Base-by-base conservation (phyloP, 2,888 invertebrate species). In the Drosophila cracens region DNA sequence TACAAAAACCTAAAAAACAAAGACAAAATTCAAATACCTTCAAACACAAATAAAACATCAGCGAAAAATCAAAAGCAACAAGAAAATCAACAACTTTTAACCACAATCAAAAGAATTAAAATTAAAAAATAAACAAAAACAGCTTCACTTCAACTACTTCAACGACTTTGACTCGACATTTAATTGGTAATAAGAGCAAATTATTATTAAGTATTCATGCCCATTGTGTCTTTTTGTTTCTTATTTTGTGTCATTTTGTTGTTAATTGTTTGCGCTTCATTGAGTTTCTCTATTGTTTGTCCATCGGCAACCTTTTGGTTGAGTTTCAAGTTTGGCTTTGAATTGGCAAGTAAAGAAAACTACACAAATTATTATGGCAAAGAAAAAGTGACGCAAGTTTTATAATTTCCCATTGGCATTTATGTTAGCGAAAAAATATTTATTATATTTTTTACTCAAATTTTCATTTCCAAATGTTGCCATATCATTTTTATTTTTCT, bases 161-260 rank as follows among this genome's bases (percentile, higher is more conserved):
- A 84, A 81, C 84, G 84, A 84, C 87, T 89, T 80, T 89, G 90
- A 87, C 88, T 81, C 85, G 82, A 82, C 88, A 90, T 76, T 84
- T 89, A 83, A 89, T 89, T 89, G 89, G 89, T 89, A 87, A 87
- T 86, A 83, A 86, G 85, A 88, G 87, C 82, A 83, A 83, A 85
- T 80, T 85, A 82, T 87, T 83, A 78, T 83, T 81, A 88, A 80
- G 68, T 78, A 83, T 79, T 83, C 79, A 71, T 86, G 88, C 80
- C 88, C 86, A 88, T 85, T 88, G 88, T 86, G 83, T 86, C 46
- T 79, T 71, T 71, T 81, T 79, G 81, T 82, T 84, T 73, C 76
- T 74, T 70, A 84, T 79, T 83, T 71, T 71, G 73, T 80, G 79
- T 71, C 71, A 74, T 76, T 79, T 60, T 76, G 62, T 70, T 74